Evolutionary conservation across 1,140 invertebrate species (phyloP).

Genomic region (Adelges cooleyi): DNA sequence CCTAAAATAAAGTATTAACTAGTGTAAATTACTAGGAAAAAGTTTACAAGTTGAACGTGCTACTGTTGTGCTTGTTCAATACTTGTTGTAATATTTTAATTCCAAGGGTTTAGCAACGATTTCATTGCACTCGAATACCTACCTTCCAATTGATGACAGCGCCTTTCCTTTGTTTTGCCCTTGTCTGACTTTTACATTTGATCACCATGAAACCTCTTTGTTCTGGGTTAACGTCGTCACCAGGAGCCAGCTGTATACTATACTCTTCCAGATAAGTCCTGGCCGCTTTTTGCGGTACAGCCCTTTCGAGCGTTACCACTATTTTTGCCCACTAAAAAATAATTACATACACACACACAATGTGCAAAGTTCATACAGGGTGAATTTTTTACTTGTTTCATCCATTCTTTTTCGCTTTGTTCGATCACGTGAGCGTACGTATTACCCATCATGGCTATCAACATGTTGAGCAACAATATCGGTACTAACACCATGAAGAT

Average conservation of each 20-base stretch:
- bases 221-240: constrained; percentile 67
- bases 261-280: constrained; percentile 88
- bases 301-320: constrained; percentile 85
- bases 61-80: no score
- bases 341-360: no score
- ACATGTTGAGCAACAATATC: constrained; percentile 90
- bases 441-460: constrained; percentile 99
- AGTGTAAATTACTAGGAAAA: no score
- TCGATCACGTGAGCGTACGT: constrained; percentile 96
- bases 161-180: constrained; percentile 91
- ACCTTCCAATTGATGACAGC: constrained; percentile 97
- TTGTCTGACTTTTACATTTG: constrained; percentile 90
- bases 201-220: constrained; percentile 93
- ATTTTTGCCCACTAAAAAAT: constrained; percentile 87
- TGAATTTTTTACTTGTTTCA: constrained; percentile 74
- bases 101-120: no score
- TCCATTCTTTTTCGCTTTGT: constrained; percentile 96
- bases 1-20: no score
- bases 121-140: constrained; percentile 14
- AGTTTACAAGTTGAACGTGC: no score
- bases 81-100: no score
- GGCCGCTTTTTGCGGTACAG: constrained; percentile 76
- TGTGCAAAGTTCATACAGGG: no score
- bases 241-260: constrained; percentile 77
- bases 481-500: constrained; percentile 97